Conservation (phyloP, 92 coral and sea anemone genomes). For the Heteractis magnifica region DNA sequence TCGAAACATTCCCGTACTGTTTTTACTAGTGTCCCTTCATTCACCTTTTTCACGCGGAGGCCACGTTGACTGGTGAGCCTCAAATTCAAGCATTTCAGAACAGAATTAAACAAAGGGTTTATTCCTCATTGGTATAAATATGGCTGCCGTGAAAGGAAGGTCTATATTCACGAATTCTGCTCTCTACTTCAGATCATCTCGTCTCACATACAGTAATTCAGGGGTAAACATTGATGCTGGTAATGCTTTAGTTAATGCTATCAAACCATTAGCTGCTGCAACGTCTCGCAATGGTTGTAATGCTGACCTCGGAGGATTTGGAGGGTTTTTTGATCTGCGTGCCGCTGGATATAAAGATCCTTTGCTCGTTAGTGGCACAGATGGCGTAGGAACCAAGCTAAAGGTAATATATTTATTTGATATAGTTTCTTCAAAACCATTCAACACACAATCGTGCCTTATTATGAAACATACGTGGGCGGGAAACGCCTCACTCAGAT, state of each 20-base stretch:
- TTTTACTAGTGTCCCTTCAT: too few species aligned
- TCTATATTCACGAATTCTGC: background rate
- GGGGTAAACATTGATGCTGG: constrained; percentile 94
- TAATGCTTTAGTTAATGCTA: constrained; percentile 72
- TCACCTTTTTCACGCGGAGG: too few species aligned
- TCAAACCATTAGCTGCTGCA: constrained; percentile 80
- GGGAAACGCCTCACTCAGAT: too few species aligned
- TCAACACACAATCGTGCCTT: too few species aligned
- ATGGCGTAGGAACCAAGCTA: constrained; percentile 95
- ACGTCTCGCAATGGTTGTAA: constrained; percentile 84
- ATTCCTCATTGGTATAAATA: too few species aligned
- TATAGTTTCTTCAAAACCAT: too few species aligned
- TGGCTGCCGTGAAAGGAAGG: too few species aligned
- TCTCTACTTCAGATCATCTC: constrained; percentile 35
- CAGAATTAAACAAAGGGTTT: too few species aligned
- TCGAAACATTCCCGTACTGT: too few species aligned
- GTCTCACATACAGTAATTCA: constrained; percentile 68
- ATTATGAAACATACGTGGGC: too few species aligned
- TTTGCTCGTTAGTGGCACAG: constrained; percentile 91
- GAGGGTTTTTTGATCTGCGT: constrained; percentile 87
- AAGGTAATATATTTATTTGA: constrained; percentile 44
- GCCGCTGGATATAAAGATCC: constrained; percentile 91
- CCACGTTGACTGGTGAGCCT: too few species aligned
- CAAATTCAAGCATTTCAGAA: too few species aligned
- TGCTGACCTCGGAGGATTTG: constrained; percentile 90